Evolutionary conservation across 2,888 invertebrate species (phyloP), one percentile per base, ranked within the genome.

Genomic region (Drosophila buzzatii): DNA sequence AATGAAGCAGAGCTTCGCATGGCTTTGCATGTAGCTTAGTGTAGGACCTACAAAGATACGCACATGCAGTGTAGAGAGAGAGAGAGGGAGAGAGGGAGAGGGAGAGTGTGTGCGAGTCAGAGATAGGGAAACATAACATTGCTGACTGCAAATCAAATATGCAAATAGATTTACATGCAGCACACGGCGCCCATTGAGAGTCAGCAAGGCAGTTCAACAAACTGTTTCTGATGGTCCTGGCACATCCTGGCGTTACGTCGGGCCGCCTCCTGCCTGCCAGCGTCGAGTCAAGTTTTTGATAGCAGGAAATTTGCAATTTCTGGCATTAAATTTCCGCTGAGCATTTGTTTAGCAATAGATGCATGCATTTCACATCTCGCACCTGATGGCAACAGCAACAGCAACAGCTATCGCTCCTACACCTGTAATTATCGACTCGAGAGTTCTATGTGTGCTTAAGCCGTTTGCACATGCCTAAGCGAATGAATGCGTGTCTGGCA

Each of bases 251-350:
- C 23, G 23, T 23, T 23, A 23, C 23, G 23, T 23, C 1, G 23
- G 3, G 23, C 23, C 23, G 23, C 23, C 23, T 23, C 23, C 23
- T 23, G 23, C 23, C 3, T n/a, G n/a, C n/a, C n/a, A n/a, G n/a
- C 16, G 47, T 3, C 49, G 66, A 61, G 60, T 73, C 72, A 74
- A 77, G 77, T 77, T 79, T 83, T 77, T 84, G 86, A 84, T 84
- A 86, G 57, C 82, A 84, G 83, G 83, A 84, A 84, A 84, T 84
- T 84, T 84, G 83, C 83, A 84, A 84, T 84, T 84, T 86, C 86
- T 83, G 83, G 81, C 79, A 84, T 83, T 83, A 81, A 86, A 84
- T 86, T 84, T 86, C 86, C 84, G 86, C 65, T 51, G 31, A 53
- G 63, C 77, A 77, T 71, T 71, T 77, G 73, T 62, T 74, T 59